A percentile compares a stretch with the other conserved stretches of the same genome.
These are phyloP conservation scores for Trichomycterus rosablanca DNA, from an alignment of 2,113 vertebrate species.

Conservation along the genomic window DNA sequence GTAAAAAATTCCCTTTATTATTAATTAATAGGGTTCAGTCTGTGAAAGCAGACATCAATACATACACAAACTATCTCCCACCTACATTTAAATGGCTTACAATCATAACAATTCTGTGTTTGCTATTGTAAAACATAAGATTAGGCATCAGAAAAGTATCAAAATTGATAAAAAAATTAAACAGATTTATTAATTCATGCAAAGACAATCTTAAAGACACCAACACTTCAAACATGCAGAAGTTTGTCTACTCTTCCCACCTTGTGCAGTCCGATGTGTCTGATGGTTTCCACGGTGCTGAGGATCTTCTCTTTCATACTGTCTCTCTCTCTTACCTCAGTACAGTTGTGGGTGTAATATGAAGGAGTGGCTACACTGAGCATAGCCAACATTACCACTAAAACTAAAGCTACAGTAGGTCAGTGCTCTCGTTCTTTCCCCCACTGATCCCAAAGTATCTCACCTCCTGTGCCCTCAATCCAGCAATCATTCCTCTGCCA, in stretches of 20 bases:
- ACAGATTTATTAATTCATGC: neutral
- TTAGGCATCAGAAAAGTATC: too few species aligned
- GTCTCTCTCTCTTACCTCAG: neutral
- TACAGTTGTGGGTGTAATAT: constrained; percentile 12
- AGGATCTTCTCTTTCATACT: constrained; percentile 2
- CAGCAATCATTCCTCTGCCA: neutral
- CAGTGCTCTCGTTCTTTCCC: neutral
- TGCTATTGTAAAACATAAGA: too few species aligned
- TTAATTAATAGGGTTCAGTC: neutral
- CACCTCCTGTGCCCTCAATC: neutral
- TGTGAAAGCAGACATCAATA: neutral
- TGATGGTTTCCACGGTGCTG: constrained; percentile 7
- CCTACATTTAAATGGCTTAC: neutral
- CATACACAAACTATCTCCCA: neutral
- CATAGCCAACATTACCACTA: too few species aligned
- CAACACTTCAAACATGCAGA: constrained; percentile 16
- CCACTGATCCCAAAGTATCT: neutral
- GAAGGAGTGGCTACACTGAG: too few species aligned
- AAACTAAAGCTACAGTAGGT: constrained; percentile 11
- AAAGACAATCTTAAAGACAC: neutral
- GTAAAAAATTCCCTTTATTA: too few species aligned
- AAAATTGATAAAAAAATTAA: neutral
- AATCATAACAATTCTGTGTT: neutral
- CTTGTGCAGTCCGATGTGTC: constrained; percentile 7
- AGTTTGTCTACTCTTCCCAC: constrained; percentile 8